Percentiles rank a stretch among this genome's conserved stretches.
Conservation (phyloP, 2,113 vertebrate genomes). For the Jacana jacana region DNA sequence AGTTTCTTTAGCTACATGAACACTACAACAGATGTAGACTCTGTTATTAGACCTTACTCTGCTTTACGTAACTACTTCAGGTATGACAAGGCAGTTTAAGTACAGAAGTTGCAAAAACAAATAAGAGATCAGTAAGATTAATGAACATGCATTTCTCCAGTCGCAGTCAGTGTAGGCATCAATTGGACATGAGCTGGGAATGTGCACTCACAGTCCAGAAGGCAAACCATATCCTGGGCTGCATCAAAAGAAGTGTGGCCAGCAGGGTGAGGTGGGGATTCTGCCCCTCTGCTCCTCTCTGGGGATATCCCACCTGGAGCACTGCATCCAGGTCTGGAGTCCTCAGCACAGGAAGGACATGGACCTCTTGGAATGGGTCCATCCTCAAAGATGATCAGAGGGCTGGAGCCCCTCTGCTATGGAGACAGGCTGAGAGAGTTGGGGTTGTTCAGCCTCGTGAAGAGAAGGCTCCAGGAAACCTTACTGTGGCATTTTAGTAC, state of each 20-base stretch:
- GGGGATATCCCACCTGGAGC: not conserved
- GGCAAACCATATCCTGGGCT: not conserved
- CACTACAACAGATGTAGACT: not conserved
- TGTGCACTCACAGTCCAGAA: fast-evolving
- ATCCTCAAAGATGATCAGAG: not conserved
- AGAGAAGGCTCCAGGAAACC: not conserved
- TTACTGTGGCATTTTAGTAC: not conserved
- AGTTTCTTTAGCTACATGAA: not conserved
- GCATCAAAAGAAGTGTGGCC: fast-evolving
- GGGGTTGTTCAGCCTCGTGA: not conserved
- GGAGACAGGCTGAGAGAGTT: not conserved
- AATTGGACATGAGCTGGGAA: not conserved
- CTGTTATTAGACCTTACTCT: not conserved
- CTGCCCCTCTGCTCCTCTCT: not conserved
- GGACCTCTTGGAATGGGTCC: fast-evolving
- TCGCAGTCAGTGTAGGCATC: not conserved
- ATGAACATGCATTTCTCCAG: not conserved
- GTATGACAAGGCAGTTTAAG: not conserved
- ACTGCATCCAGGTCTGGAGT: not conserved
- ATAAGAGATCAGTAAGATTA: not conserved
- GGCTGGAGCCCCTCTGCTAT: not conserved
- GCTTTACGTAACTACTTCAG: not conserved
- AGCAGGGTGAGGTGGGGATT: not conserved
- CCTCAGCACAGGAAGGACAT: too few species aligned
- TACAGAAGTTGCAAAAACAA: not conserved